Conservation (phyloP, 2,113 vertebrate genomes). For the Halcyon malimbica region DNA sequence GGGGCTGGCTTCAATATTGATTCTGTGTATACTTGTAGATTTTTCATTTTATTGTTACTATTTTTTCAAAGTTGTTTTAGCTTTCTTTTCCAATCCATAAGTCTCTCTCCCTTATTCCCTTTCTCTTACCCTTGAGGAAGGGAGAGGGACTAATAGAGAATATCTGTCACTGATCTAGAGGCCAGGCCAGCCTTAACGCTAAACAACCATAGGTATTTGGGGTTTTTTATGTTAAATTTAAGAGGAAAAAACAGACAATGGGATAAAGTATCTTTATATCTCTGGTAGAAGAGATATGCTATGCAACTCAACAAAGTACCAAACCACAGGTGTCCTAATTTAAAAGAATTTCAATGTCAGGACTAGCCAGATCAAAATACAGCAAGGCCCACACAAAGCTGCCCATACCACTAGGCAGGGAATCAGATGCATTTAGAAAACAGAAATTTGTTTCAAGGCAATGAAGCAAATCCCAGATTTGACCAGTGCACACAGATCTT, state of each 20-base stretch:
- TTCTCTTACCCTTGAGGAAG: too few species aligned
- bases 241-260: background rate
- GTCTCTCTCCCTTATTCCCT: too few species aligned
- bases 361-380: background rate
- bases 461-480: background rate
- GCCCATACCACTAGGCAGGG: background rate
- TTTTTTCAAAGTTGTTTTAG: too few species aligned
- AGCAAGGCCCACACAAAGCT: background rate
- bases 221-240: background rate
- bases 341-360: background rate
- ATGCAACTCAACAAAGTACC: accelerated
- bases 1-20: too few species aligned
- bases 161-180: too few species aligned
- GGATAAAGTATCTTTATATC: background rate
- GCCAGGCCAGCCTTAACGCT: too few species aligned
- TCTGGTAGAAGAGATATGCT: background rate
- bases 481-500: background rate
- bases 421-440: background rate
- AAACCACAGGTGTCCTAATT: background rate
- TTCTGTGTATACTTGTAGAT: too few species aligned
- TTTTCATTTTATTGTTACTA: too few species aligned
- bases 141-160: too few species aligned
- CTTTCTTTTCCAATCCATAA: too few species aligned
- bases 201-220: too few species aligned
- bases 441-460: background rate